Base-by-base conservation (phyloP, 1,140 invertebrate genomes). In the Drosophila bocki region DNA sequence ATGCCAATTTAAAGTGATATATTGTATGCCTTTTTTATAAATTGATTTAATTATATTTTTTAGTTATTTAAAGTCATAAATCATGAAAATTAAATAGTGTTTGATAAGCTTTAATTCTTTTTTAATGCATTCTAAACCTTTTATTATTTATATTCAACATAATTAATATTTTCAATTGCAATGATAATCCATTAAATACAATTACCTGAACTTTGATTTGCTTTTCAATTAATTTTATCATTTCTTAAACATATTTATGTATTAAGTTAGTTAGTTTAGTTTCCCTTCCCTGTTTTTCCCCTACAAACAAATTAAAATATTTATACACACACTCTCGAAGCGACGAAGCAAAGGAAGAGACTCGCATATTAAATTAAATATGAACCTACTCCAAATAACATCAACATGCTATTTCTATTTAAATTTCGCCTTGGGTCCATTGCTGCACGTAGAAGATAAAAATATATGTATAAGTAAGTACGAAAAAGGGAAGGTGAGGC, bases 321-420 rank as follows among this genome's bases (percentile, higher is more conserved):
- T 78, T 87, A 82, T 78, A 39, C 26, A 42, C n/a, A 42, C 53
- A 26, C 17, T 44, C 9, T 45, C 29, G 33, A 65, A 22, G 54
- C 37, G 32, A 26, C 37, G 41, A 26, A 19, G 29, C 37, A 32
- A 37, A 22, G 57, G 35, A 44, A 41, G 68, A 48, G 71, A 72
- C 57, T 57, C 39, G 72, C 63, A 80, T 83, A 87, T 88, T 87
- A 87, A 83, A 88, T 87, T 87, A 87, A 88, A 87, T 88, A 88
- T 77, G 82, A 83, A 87, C 80, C 84, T 78, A 88, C 84, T 84
- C 67, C 80, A 79, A 88, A 88, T 84, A 88, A 75, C 80, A 84
- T 87, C 85, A 87, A 84, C 80, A 88, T 80, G 72, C 84, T 80
- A 88, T 88, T 88, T 84, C 80, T 87, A 88, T 87, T 87, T 87